phyloP scores from a whole-genome alignment of 2,797 vertebrate species.

The Otolemur crassicaudatus region DNA sequence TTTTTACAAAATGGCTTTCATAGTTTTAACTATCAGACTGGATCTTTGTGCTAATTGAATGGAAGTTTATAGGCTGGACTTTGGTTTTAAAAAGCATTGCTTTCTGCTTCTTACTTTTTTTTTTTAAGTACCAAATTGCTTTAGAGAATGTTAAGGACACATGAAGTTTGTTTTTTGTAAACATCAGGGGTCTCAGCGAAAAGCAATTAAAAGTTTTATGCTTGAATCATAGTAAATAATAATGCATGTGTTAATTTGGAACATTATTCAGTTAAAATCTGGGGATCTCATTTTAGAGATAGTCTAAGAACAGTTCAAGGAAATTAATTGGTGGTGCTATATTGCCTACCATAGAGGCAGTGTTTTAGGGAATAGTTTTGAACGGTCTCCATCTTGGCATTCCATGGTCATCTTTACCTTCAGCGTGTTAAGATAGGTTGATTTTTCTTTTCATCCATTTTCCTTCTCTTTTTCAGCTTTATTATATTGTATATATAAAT shows the following conservation, averaged over 20 bases:
- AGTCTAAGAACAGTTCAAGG: conserved; percentile 12
- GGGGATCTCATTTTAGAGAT: background rate
- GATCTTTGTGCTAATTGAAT: conserved; percentile 72
- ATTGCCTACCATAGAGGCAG: background rate
- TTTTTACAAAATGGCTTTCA: conserved; percentile 73
- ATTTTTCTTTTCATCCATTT: background rate
- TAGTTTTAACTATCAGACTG: conserved; percentile 63
- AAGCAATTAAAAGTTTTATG: conserved; percentile 60
- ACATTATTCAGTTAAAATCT: conserved; percentile 54
- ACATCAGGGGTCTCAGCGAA: conserved; percentile 12
- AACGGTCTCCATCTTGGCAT: background rate
- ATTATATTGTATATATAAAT: conserved; percentile 32
- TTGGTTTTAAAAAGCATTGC: conserved; percentile 62
- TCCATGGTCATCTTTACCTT: background rate
- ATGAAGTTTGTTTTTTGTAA: conserved; percentile 68
- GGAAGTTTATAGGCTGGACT: conserved; percentile 52
- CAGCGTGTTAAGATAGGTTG: conserved; percentile 16
- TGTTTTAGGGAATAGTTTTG: background rate
- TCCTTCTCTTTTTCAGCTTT: conserved; percentile 1
- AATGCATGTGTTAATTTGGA: conserved; percentile 58
- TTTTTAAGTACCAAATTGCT: conserved; percentile 36
- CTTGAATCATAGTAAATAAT: conserved; percentile 64
- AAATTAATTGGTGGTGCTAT: background rate
- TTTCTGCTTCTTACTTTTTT: background rate
- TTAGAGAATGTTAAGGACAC: conserved; percentile 55